Percentiles rank a stretch among this genome's conserved stretches.
These are phyloP conservation scores for Oscheius sp. DNA, from an alignment of 2,888 invertebrate species.

Conservation along the genomic window DNA sequence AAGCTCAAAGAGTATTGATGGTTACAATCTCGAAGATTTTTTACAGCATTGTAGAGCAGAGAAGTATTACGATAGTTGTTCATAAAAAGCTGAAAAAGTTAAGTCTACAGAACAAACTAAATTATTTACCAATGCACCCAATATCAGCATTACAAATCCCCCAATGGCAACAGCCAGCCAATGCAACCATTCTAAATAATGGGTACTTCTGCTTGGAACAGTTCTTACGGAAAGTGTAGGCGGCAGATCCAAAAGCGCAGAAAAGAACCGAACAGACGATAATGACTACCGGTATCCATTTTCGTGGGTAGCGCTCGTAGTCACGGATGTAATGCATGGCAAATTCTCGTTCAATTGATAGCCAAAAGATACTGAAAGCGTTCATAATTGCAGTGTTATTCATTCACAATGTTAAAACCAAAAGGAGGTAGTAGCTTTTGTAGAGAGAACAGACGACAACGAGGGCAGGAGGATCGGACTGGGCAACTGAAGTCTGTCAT, in stretches of 20 bases:
- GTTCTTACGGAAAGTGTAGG: slow-evolving; percentile 8
- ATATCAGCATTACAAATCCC: not conserved
- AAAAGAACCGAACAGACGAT: not conserved
- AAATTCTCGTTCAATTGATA: slow-evolving; percentile 10
- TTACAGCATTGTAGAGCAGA: not conserved
- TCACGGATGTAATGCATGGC: slow-evolving; percentile 13
- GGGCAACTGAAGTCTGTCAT: not conserved
- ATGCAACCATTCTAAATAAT: slow-evolving; percentile 1
- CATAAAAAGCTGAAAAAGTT: too few relatives aligned
- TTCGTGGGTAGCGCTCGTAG: not conserved
- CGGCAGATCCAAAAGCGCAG: not conserved
- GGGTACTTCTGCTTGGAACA: not conserved
- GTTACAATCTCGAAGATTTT: not conserved
- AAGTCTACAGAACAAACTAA: too few relatives aligned
- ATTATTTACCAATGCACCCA: not conserved
- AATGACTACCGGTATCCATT: not conserved
- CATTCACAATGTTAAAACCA: not conserved
- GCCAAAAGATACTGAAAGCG: slow-evolving; percentile 7
- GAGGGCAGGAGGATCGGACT: not conserved
- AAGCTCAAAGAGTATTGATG: not conserved
- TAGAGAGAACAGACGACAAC: not conserved
- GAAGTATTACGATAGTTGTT: too few relatives aligned
- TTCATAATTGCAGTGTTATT: not conserved
- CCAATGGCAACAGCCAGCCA: not conserved
- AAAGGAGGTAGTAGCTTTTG: not conserved